Conservation (phyloP, 1,140 invertebrate genomes). For the Leptopilina clavipes region DNA sequence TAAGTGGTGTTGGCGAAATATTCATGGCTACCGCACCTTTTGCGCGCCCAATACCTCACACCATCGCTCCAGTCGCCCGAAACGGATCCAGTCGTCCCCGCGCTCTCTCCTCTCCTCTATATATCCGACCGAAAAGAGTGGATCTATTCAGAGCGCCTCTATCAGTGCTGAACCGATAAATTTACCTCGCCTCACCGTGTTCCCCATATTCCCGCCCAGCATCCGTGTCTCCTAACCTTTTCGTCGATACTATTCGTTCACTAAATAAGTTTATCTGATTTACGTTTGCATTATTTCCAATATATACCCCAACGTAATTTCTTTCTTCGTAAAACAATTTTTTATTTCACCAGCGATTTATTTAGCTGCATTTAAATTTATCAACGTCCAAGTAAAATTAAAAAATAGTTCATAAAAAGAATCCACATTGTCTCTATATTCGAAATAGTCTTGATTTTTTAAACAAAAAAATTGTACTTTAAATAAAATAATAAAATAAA, state of each 20-base stretch:
- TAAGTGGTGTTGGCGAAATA: slow-evolving; percentile 74
- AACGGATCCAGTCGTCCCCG: slow-evolving; percentile 37
- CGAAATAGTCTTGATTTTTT: too few relatives aligned
- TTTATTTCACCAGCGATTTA: not conserved
- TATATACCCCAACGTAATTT: too few relatives aligned
- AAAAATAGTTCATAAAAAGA: too few relatives aligned
- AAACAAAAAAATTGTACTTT: too few relatives aligned
- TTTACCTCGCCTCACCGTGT: slow-evolving; percentile 50
- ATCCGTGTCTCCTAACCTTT: slow-evolving; percentile 48
- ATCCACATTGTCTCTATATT: too few relatives aligned
- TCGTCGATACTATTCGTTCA: slow-evolving; percentile 36
- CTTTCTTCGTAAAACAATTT: too few relatives aligned
- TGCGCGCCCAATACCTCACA: slow-evolving; percentile 60
- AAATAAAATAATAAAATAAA: too few relatives aligned
- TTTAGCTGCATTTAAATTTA: not conserved
- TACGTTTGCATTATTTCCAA: not conserved
- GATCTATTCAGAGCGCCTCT: slow-evolving; percentile 67
- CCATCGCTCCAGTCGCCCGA: slow-evolving; percentile 49
- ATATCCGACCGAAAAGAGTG: slow-evolving; percentile 65
- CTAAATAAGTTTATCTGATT: not conserved
- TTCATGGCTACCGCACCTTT: slow-evolving; percentile 71
- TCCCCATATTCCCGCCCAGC: slow-evolving; percentile 43
- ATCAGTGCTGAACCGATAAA: slow-evolving; percentile 59
- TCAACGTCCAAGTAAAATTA: too few relatives aligned
- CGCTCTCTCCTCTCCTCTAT: slow-evolving; percentile 50